Evolutionary conservation across 1,140 invertebrate genomes (phyloP), one percentile per base, ranked within the genome.

Genomic region (Diachasma alloeum): DNA sequence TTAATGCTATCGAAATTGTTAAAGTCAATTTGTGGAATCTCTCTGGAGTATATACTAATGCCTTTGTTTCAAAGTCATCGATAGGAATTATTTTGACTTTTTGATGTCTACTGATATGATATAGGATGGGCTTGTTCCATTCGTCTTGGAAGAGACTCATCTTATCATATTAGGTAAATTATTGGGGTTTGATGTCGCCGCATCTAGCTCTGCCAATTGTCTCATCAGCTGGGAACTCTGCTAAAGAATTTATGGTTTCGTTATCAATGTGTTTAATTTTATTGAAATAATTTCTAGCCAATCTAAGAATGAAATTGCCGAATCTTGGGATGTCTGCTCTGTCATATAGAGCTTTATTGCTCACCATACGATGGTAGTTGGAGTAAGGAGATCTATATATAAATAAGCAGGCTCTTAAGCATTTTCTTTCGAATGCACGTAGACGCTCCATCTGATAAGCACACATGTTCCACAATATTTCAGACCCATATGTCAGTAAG

Each of bases 391-490:
- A 31, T 63, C 74, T 0, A 66, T 44, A 4, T n/a, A n/a, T n/a
- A n/a, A n/a, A n/a, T n/a, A n/a, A n/a, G n/a, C n/a, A n/a, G n/a
- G n/a, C n/a, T n/a, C n/a, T n/a, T n/a, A n/a, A n/a, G n/a, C n/a
- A n/a, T n/a, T n/a, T n/a, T n/a, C n/a, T n/a, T n/a, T n/a, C n/a
- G n/a, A n/a, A n/a, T n/a, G n/a, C n/a, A n/a, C n/a, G n/a, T n/a
- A n/a, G n/a, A n/a, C n/a, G n/a, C n/a, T n/a, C n/a, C n/a, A n/a
- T n/a, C n/a, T n/a, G n/a, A n/a, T n/a, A n/a, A n/a, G n/a, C n/a
- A n/a, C 66, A 59, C n/a, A 26, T 42, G 26, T 75, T 75, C 74
- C 74, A 75, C 37, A 24, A 53, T 9, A 75, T 68, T 44, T 63
- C 42, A 63, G n/a, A 42, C 13, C 22, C 74, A n/a, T 75, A 75